Evolutionary conservation across 1,140 invertebrate genomes (phyloP), one percentile per base, ranked within the genome.

Genomic region (Leptoteleia sp.): DNA sequence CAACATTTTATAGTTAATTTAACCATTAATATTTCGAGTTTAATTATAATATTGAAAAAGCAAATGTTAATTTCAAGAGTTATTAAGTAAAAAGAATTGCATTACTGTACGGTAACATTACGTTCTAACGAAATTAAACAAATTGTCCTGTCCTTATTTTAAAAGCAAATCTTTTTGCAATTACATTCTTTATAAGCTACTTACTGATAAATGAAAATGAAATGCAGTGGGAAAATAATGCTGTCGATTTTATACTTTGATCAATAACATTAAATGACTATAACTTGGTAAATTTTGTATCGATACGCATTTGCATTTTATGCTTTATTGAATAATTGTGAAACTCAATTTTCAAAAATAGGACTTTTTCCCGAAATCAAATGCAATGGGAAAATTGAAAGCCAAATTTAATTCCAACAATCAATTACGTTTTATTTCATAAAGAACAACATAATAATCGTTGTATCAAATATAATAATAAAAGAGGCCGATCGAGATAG

Each of bases 301-400:
- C 42, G 50, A n/a, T 38, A 17, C 22, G 64, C 40, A 68, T 68
- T 68, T 57, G 64, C 64, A 68, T 68, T 68, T 57, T 27, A 38
- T 6, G 31, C 64, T 68, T 68, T 55, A 68, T 68, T 68, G 52
- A 57, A 70, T 70, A 48, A 57, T 40, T 70, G 40, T 17, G 25
- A 59, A 57, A 70, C 17, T 70, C 52, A 59, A 59, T 70, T 70
- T 57, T 29, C 11, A 57, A 67, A 54, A 47, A 55, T 17, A 17
- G 42, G 47, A 31, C 57, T 68, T 67, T 67, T 54, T 47, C 45
- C 17, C 45, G 27, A 45, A 54, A 67, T 54, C 27, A 67, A 42
- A 19, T 35, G 42, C 40, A 38, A 17, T 27, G n/a, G 29, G 35
- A 54, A 68, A 68, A 55, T 54, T 54, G 50, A 67, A 55, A 45